These are phyloP conservation scores for Labeo rohita DNA, from an alignment of 2,113 vertebrate genomes.

Conservation along the genomic window DNA sequence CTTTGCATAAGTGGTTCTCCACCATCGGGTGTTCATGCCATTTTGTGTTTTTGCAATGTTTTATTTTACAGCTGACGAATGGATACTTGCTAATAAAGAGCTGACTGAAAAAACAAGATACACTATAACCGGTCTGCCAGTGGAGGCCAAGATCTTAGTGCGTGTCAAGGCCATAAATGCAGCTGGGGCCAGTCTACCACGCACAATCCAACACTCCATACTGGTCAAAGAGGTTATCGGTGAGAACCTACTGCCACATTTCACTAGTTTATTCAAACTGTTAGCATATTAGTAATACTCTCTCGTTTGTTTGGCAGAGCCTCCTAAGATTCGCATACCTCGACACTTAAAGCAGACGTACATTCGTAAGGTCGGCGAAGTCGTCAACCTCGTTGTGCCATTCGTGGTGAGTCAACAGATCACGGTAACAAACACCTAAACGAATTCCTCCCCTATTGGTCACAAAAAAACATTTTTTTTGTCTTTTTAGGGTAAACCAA, in stretches of 20 bases:
- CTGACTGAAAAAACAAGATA: conserved; percentile 91
- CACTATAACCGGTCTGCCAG: conserved; percentile 86
- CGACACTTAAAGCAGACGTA: conserved; percentile 96
- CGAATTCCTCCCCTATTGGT: neutral
- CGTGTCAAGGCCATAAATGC: conserved; percentile 92
- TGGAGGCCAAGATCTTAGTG: conserved; percentile 86
- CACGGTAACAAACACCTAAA: neutral
- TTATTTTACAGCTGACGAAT: conserved; percentile 81
- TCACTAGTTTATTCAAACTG: neutral
- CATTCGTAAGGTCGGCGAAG: conserved; percentile 90
- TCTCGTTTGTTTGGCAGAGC: conserved; percentile 74
- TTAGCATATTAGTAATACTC: neutral
- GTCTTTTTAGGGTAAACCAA: conserved; percentile 86
- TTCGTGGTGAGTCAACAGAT: conserved; percentile 82
- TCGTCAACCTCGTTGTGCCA: conserved; percentile 95
- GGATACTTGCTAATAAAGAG: conserved; percentile 85
- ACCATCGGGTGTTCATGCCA: neutral
- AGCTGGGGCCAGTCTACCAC: conserved; percentile 86
- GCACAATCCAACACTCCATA: conserved; percentile 86
- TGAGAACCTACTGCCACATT: conserved; percentile 65
- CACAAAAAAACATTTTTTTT: neutral
- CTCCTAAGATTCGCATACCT: conserved; percentile 94
- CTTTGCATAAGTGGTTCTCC: neutral
- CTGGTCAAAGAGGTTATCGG: conserved; percentile 95
- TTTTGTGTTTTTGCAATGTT: neutral